Evolutionary conservation across 2,888 invertebrate genomes (phyloP).

Genomic region (Drosophila emarginata): DNA sequence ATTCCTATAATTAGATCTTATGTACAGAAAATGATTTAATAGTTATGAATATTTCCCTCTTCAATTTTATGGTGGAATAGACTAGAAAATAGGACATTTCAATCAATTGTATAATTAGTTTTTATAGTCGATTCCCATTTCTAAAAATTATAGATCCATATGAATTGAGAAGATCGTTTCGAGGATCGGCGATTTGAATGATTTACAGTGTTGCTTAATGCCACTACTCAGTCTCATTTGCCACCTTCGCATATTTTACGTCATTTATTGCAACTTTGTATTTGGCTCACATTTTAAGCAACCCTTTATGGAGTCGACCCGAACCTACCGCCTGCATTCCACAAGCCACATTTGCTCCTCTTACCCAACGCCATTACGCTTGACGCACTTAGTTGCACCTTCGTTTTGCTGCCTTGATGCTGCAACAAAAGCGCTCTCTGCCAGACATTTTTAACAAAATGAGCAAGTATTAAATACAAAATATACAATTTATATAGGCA

Average conservation of each 20-base stretch:
- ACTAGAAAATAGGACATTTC: too few species aligned
- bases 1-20: too few species aligned
- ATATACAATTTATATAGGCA: not conserved
- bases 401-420: constrained; percentile 6
- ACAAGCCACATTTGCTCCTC: constrained; percentile 4
- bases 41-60: too few species aligned
- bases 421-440: constrained; percentile 30
- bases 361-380: constrained; percentile 4
- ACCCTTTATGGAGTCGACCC: not conserved
- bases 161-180: too few species aligned
- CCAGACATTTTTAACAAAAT: constrained; percentile 46
- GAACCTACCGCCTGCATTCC: too few species aligned
- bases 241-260: constrained; percentile 66
- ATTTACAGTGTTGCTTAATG: not conserved
- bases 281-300: constrained; percentile 1
- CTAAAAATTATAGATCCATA: too few species aligned
- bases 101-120: too few species aligned
- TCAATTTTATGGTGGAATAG: too few species aligned
- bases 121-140: too few species aligned
- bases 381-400: constrained; percentile 49
- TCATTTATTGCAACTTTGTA: constrained; percentile 78
- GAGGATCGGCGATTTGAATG: too few species aligned
- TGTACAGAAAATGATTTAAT: too few species aligned
- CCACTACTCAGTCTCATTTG: constrained; percentile 4
- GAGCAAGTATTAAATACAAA: constrained; percentile 31